Evolutionary conservation across 2,797 vertebrate genomes (phyloP), one percentile per base, ranked within the genome.

Genomic region (Remorina albescens): DNA sequence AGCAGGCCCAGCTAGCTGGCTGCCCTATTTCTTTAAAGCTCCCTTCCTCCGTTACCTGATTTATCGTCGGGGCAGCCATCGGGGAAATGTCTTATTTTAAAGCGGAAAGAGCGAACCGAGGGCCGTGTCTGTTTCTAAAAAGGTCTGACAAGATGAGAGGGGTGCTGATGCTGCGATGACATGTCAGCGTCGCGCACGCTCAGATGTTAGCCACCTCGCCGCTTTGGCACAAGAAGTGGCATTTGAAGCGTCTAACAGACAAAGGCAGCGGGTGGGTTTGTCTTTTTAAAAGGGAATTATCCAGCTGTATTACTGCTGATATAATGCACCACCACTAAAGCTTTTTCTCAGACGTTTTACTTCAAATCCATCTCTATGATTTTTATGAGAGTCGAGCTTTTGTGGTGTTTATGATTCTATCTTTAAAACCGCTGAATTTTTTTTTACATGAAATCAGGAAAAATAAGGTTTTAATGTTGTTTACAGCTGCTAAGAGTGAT

Each of bases 31-130:
- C 81, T 80, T 28, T 54, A 60, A 58, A 77, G 58, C 72, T 61
- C 76, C 62, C 70, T 75, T 79, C 58, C 65, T 76, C 67, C 0
- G 61, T 77, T 82, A 79, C 81, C 86, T 86, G 83, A 89, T 90
- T 89, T 80, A 87, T 85, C 80, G 60, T 13, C 1, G 42, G 65
- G 67, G 69, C 74, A 53, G 62, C 84, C 88, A 74, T 80, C 28
- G n/a, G 86, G 85, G 91, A 86, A 66, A 79, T 51, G 84, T 77
- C 78, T 89, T 75, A 83, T 84, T 89, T 87, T 80, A 88, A 85
- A 69, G 61, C 55, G 25, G 51, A 63, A 55, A 64, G 73, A 74
- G 55, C 7, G 3, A 8, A 57, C n/a, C 0, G 49, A 74, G 49
- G 80, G 57, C 59, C 36, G 72, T 23, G 71, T 64, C 37, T 69